Evolutionary conservation across 1,140 invertebrate genomes (phyloP).

Genomic region (Cyrtorhinus lividipennis): DNA sequence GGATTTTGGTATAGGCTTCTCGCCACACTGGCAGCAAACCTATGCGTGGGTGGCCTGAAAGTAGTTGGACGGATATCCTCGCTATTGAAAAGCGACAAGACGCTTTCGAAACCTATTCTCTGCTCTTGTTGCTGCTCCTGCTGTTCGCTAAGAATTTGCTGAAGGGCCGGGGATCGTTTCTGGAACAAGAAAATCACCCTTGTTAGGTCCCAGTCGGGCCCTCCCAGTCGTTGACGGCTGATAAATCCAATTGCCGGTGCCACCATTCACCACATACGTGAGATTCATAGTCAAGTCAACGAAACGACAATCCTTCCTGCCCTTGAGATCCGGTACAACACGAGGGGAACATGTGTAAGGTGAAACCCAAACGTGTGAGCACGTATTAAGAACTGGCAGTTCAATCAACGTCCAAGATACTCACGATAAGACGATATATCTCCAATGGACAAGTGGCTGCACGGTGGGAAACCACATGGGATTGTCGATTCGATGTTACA

Average conservation of each 20-base stretch:
- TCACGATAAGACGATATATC: too few relatives aligned
- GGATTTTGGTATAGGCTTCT: background rate
- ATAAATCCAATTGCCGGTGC: background rate
- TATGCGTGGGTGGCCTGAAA: slow-evolving; percentile 21
- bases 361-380: too few relatives aligned
- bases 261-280: slow-evolving; percentile 1
- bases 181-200: slow-evolving; percentile 23
- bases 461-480: too few relatives aligned
- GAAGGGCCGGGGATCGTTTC: slow-evolving; percentile 25
- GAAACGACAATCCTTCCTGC: background rate
- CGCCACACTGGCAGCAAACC: background rate
- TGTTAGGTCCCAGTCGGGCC: slow-evolving; percentile 12
- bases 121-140: slow-evolving; percentile 16
- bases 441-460: too few relatives aligned
- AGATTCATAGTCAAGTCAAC: background rate
- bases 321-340: too few relatives aligned
- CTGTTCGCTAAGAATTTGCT: slow-evolving; percentile 8
- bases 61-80: slow-evolving; percentile 23
- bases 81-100: slow-evolving; percentile 20
- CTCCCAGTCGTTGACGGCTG: background rate
- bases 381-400: too few relatives aligned
- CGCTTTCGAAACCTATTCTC: slow-evolving; percentile 18
- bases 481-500: too few relatives aligned
- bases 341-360: too few relatives aligned
- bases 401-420: too few relatives aligned